Evolutionary conservation across 2,888 invertebrate species (phyloP), one percentile per base, ranked within the genome.

Genomic region (Opisthograptis luteolata): DNA sequence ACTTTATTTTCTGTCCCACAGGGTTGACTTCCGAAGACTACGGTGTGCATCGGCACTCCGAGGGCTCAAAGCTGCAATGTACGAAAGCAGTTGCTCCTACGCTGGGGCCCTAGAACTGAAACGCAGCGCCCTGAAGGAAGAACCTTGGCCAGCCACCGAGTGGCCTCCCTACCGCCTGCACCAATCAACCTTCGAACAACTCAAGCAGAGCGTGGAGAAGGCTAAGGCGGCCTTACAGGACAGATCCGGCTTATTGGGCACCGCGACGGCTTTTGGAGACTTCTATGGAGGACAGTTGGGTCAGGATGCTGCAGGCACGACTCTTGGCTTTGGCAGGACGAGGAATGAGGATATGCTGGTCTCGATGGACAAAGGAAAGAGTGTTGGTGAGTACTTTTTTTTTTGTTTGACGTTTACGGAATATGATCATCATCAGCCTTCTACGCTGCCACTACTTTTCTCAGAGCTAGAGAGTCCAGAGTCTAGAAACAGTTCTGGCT

Each of bases 51-150:
- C 77, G 45, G 82, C 84, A 70, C 81, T 89, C 46, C 83, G 86
- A 42, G 81, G 81, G 53, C 73, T 82, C 60, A 87, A 84, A 81
- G 79, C 83, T 83, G 92, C 92, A 78, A 97, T 97, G 97, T 97
- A 97, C 94, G 97, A 97, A 93, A 96, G 96, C 91, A 96, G 96
- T 78, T 97, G 97, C 92, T 97, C 96, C 84, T 97, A 97, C 91
- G 96, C 96, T 80, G 95, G 95, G 81, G 95, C 95, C 75, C 88
- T 95, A 72, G 95, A 95, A 88, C 89, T 95, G 70, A 95, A 95
- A 83, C 92, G 95, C 68, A 92, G 94, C 61, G 93, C 94, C 55
- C 73, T 91, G 32, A 87, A 89, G 58, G 92, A 88, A 68, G 92
- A 88, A 61, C 91, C 87, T 34, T 93, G 93, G 84, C 92, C 94